phyloP scores from a whole-genome alignment of 2,888 invertebrate species.

The Barypeithes pellucidus region DNA sequence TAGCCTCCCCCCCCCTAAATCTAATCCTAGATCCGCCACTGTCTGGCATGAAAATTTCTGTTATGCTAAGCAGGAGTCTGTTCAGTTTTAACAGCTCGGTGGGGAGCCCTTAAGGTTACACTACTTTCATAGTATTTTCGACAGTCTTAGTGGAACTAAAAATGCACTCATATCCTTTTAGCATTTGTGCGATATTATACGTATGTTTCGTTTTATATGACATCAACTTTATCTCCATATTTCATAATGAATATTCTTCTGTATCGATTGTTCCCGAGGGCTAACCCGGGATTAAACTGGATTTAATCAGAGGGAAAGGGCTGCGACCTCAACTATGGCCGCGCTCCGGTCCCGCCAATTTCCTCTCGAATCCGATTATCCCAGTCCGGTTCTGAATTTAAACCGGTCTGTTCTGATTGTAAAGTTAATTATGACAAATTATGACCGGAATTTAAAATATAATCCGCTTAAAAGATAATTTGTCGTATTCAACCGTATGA shows the following conservation, averaged over 20 bases:
- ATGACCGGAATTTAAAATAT: slow-evolving; percentile 20
- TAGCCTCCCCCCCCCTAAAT: too few relatives aligned
- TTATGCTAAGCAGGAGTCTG: too few relatives aligned
- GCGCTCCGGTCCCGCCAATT: slow-evolving; percentile 31
- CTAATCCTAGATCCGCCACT: too few relatives aligned
- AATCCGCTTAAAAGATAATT: neutral
- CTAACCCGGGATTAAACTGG: slow-evolving; percentile 37
- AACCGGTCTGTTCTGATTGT: slow-evolving; percentile 18
- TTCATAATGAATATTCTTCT: slow-evolving; percentile 41
- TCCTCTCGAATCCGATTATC: slow-evolving; percentile 37
- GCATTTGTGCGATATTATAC: too few relatives aligned
- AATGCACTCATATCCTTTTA: too few relatives aligned
- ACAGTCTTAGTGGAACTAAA: too few relatives aligned
- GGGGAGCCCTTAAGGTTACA: too few relatives aligned
- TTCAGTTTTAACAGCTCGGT: too few relatives aligned
- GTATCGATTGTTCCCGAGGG: slow-evolving; percentile 16
- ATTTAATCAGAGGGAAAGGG: slow-evolving; percentile 40
- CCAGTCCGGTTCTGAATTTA: slow-evolving; percentile 44
- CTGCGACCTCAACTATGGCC: slow-evolving; percentile 37
- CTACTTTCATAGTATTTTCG: too few relatives aligned
- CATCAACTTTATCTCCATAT: slow-evolving; percentile 11
- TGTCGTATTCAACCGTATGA: slow-evolving; percentile 3
- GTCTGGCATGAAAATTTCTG: too few relatives aligned
- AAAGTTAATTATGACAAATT: slow-evolving; percentile 31
- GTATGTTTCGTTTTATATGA: too few relatives aligned